Conservation (phyloP, 2,797 vertebrate species). For the Lerista edwardsae region DNA sequence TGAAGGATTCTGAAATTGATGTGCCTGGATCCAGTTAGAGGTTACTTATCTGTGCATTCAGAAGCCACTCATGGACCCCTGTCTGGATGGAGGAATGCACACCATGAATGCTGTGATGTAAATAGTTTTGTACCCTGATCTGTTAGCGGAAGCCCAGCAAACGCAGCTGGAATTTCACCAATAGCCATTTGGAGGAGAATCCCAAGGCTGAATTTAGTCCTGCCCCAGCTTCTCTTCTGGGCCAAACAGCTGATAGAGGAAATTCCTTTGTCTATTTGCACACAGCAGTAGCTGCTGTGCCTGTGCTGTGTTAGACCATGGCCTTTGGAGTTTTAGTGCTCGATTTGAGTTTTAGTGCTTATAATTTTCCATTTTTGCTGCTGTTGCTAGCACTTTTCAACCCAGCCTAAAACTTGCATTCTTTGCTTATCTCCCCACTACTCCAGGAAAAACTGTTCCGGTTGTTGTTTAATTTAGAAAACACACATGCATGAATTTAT, state of each 20-base stretch:
- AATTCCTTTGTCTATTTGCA: neutral
- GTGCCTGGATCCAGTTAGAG: neutral
- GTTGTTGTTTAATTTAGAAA: neutral
- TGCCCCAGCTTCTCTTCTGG: too few relatives aligned
- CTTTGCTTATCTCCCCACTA: neutral
- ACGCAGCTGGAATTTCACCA: too few relatives aligned
- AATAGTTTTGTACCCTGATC: too few relatives aligned
- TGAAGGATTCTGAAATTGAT: neutral
- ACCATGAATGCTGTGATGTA: neutral
- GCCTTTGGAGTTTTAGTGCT: neutral
- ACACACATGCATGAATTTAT: neutral
- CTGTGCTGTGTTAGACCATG: neutral
- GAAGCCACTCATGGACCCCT: neutral
- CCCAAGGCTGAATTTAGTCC: too few relatives aligned
- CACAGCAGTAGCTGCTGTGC: neutral
- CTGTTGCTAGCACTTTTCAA: constrained; percentile 3
- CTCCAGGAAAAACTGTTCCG: neutral
- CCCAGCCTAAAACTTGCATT: neutral
- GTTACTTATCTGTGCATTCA: too few relatives aligned
- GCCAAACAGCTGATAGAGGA: too few relatives aligned
- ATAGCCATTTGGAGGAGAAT: too few relatives aligned
- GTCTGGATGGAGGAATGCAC: neutral
- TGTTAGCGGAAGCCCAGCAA: neutral
- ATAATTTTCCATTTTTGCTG: neutral
- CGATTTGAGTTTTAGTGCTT: neutral